Evolutionary conservation across 2,888 invertebrate species (phyloP), one percentile per base, ranked within the genome.

Genomic region (Lepidochrysops patricia): DNA sequence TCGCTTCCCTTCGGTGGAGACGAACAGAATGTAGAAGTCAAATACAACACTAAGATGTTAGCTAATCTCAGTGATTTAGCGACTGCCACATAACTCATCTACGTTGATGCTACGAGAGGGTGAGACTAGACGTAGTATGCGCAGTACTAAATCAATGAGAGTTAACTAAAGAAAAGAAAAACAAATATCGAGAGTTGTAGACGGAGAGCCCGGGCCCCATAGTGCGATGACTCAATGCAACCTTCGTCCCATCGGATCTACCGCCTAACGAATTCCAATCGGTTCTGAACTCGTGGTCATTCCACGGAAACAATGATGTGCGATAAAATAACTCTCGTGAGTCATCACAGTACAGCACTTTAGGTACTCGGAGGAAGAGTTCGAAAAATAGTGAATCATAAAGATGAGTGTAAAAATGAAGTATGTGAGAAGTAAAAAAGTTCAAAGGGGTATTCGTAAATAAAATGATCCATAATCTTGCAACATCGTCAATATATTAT

Each of bases 211-310:
- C 79, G 73, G 76, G 79, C 78, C 79, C 81, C 80, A 88, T 88
- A 88, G 86, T 89, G 88, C 88, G 88, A 88, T 88, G 88, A 89
- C 88, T 87, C 88, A 88, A 88, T 89, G 88, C 88, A 88, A 88
- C 82, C 87, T 88, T 86, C 82, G 83, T 86, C 87, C 80, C 80
- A 77, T 81, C 72, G 76, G 80, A 80, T 74, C 77, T 68, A 64
- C 66, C 65, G 64, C 62, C 71, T 49, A 58, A 61, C 62, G 58
- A 62, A 58, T 62, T 57, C 50, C 34, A 61, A 58, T 54, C 49
- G 32, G 56, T n/a, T 26, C 26, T 60, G 49, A 62, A 59, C 23
- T 27, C 59, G n/a, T 37, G 54, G 57, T 54, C 34, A 67, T 69
- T 69, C 63, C 68, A 67, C 66, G 63, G 70, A 67, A 69, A 73